Percentiles rank a stretch among this genome's conserved stretches.
These are phyloP conservation scores for Carapus acus DNA, from an alignment of 2,797 vertebrate genomes.

Conservation along the genomic window DNA sequence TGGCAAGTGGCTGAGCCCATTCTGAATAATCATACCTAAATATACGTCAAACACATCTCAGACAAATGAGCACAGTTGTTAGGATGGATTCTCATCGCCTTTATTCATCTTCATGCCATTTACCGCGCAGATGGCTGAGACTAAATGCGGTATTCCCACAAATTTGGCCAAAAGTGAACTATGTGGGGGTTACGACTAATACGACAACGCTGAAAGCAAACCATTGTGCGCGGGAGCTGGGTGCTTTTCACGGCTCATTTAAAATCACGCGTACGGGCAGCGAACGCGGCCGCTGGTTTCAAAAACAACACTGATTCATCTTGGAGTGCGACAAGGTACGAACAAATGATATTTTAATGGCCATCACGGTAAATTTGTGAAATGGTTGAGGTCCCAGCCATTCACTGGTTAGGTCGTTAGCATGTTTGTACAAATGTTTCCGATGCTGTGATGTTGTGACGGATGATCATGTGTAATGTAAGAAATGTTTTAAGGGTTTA, in stretches of 20 bases:
- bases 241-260: conserved; percentile 5
- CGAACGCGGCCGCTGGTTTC: neutral
- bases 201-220: neutral
- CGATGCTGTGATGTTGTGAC: too few species aligned
- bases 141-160: neutral
- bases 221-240: conserved; percentile 7
- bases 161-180: neutral
- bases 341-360: too few species aligned
- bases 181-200: neutral
- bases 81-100: neutral
- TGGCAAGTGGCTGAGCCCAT: conserved; percentile 2
- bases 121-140: neutral
- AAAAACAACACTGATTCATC: conserved; percentile 2
- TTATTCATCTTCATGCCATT: neutral
- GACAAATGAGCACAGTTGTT: conserved; percentile 4
- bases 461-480: too few species aligned
- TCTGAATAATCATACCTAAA: conserved; percentile 16
- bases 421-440: too few species aligned
- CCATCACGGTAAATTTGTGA: too few species aligned
- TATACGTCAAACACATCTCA: conserved; percentile 11
- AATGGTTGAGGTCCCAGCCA: too few species aligned
- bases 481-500: too few species aligned
- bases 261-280: conserved; percentile 7
- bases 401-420: too few species aligned
- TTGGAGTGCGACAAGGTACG: too few species aligned